Conservation (phyloP, 2,888 invertebrate species). For the Cheilosia pagana region DNA sequence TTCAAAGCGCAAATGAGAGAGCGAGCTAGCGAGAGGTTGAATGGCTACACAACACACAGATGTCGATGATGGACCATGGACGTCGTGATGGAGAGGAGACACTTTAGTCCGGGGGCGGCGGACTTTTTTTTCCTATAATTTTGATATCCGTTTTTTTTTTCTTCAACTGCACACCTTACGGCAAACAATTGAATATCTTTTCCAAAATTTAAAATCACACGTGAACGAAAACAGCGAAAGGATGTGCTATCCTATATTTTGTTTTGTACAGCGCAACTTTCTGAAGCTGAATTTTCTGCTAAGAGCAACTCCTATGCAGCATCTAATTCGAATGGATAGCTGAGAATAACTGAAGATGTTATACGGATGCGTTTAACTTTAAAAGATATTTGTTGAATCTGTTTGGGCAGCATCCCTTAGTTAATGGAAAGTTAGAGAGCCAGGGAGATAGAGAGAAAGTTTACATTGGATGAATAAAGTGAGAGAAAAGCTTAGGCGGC, state of each 20-base stretch:
- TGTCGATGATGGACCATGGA: conserved; percentile 42
- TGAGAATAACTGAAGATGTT: conserved; percentile 70
- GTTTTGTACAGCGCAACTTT: conserved; percentile 7
- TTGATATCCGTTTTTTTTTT: neutral
- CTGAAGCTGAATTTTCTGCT: conserved; percentile 16
- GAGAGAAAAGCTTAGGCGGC: conserved; percentile 5
- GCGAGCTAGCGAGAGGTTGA: conserved; percentile 43
- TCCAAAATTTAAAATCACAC: neutral
- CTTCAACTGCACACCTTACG: neutral
- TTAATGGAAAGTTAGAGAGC: conserved; percentile 13
- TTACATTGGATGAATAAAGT: conserved; percentile 1
- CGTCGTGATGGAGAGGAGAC: conserved; percentile 31
- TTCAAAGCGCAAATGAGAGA: conserved; percentile 39
- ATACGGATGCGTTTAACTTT: conserved; percentile 60
- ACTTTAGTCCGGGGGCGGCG: neutral
- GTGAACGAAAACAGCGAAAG: conserved; percentile 12
- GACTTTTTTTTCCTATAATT: conserved; percentile 2
- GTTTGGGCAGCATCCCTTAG: conserved; percentile 44
- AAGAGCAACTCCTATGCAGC: conserved; percentile 43
- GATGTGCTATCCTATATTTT: conserved; percentile 9
- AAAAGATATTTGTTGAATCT: conserved; percentile 74
- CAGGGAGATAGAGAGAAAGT: conserved; percentile 12
- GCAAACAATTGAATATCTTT: neutral
- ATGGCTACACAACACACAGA: conserved; percentile 47
- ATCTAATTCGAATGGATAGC: conserved; percentile 68